Base-by-base conservation (phyloP, 2,888 invertebrate species). In the Allygus modestus region DNA sequence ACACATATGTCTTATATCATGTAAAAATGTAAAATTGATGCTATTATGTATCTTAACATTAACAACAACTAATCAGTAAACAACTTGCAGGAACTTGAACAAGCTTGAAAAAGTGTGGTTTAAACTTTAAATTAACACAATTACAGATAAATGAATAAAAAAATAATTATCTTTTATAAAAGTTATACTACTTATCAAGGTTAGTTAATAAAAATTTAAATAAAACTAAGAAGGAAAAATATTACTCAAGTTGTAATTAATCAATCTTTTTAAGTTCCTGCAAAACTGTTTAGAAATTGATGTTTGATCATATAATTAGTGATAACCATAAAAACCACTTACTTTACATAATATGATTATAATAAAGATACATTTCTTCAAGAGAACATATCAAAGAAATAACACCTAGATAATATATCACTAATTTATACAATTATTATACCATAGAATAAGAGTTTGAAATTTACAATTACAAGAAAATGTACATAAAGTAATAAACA, bases 381-480 rank as follows among this genome's bases (percentile, higher is more conserved):
- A 46, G 15, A 41, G 77, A 79, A 79, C 23, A 79, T 79, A 31
- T 37, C n/a, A 33, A 58, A 51, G 51, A 58, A 37, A 33, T 79
- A 31, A 79, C 79, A 79, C 58, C 79, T 33, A 79, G 54, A 58
- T 58, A 37, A 79, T 79, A 77, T 46, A 31, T 79, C 33, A 58
- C 54, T 79, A 58, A 54, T 77, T 71, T 46, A 79, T 58, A 58
- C 58, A 79, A 58, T 20, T 79, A 71, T 92, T 23, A 82, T 65
- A 65, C 65, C 65, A 69, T 43, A 82, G 46, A 20, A 61, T 61
- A 61, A 69, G 26, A 69, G n/a, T 23, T 65, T 2, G 28, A 65
- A 82, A 82, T 69, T 28, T 82, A 71, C 82, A 81, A 51, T 26
- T 43, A 61, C 81, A 82, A 82, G 65, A 83, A 84, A 71, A 54